These are phyloP conservation scores for Morone saxatilis DNA, from an alignment of 2,113 vertebrate genomes.

Conservation along the genomic window DNA sequence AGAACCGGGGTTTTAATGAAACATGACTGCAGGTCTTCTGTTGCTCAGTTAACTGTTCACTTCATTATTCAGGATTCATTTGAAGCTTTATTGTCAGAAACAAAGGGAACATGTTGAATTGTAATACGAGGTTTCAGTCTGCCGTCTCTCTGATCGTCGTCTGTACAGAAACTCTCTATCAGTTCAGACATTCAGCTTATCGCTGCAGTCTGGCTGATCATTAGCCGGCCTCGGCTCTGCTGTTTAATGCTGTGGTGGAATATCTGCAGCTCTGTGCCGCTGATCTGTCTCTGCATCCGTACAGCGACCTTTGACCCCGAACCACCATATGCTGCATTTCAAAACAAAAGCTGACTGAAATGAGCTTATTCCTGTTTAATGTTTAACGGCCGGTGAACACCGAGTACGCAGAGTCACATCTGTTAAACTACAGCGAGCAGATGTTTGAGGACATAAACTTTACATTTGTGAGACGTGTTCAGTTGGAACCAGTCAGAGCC, in stretches of 20 bases:
- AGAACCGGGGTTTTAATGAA: too few species aligned
- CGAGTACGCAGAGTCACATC: too few species aligned
- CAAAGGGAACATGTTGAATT: too few species aligned
- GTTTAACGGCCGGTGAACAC: too few species aligned
- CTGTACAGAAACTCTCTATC: too few species aligned
- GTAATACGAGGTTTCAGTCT: not conserved
- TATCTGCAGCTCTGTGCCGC: not conserved
- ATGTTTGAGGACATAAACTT: too few species aligned
- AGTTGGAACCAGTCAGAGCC: not conserved
- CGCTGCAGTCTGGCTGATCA: not conserved
- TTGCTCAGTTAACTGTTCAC: not conserved
- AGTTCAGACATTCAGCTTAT: not conserved
- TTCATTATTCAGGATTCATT: not conserved
- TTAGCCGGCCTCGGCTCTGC: not conserved
- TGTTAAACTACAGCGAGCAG: not conserved
- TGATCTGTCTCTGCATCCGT: not conserved
- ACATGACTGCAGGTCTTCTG: too few species aligned
- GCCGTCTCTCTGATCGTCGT: too few species aligned
- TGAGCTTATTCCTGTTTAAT: too few species aligned
- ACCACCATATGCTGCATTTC: not conserved
- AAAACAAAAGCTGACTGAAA: too few species aligned
- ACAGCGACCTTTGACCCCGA: slow-evolving; percentile 1
- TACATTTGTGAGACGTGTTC: too few species aligned
- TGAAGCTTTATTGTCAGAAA: not conserved
- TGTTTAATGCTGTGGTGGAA: not conserved